Evolutionary conservation across 2,888 invertebrate genomes (phyloP), one percentile per base, ranked within the genome.

Genomic region (Mellilla xanthometata): DNA sequence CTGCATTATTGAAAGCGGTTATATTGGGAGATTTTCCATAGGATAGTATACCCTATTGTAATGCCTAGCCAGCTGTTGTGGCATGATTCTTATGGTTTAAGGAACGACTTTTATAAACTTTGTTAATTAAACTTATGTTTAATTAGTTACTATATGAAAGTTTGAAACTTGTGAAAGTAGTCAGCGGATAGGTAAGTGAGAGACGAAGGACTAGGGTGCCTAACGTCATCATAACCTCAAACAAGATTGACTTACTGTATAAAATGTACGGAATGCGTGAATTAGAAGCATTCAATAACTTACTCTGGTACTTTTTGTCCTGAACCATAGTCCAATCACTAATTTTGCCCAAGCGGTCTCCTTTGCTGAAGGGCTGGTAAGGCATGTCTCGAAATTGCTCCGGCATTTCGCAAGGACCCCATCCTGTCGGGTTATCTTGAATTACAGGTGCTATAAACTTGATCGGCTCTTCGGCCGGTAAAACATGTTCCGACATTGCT

Each of bases 361-460:
- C 97, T 90, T 99, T 99, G 62, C 99, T 98, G 82, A 99, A 99
- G 27, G 99, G 99, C 87, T 99, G 99, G 86, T 99, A 99, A 6
- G 99, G 99, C 94, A 98, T 96, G 83, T 98, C 97, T 72, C 95
- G 94, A 83, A 97, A 98, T 71, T 97, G 96, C 49, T 97, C 97
- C 39, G 98, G 97, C 83, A 98, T 92, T 80, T 96, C 96, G 85
- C 95, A 96, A 30, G 99, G 99, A 8, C 99, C 99, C 99, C 99
- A 99, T 76, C 99, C 99, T 57, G 93, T 93, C 1, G 95, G 94
- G 81, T 97, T 96, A 65, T 95, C 95, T 73, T 95, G 95, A 66
- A 96, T 95, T 42, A 93, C 81, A 0, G 95, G 95, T 6, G 94
- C 92, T 52, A 90, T 81, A 66, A 96, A 96, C 68, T 93, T 92